phyloP scores from a whole-genome alignment of 2,888 invertebrate genomes.

The Melanostoma mellinum region DNA sequence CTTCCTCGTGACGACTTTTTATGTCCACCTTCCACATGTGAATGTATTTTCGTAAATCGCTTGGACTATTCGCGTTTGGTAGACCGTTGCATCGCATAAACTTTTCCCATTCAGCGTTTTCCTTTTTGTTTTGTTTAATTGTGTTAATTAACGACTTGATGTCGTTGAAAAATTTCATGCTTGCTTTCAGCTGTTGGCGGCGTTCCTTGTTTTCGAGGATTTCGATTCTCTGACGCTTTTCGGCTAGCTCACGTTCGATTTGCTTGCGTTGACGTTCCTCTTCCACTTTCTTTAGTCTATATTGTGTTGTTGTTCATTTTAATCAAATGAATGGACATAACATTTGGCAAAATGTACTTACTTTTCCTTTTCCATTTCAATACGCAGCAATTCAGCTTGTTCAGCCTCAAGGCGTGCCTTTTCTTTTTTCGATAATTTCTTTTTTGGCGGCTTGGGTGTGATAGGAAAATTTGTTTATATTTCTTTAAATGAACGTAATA shows the following conservation, averaged over 20 bases:
- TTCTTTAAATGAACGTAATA: neutral
- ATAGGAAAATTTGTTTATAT: neutral
- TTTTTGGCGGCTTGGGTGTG: conserved; percentile 79
- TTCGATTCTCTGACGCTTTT: conserved; percentile 80
- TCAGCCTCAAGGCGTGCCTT: conserved; percentile 81
- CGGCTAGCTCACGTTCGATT: conserved; percentile 80
- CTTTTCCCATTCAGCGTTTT: conserved; percentile 80
- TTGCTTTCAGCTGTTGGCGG: conserved; percentile 79
- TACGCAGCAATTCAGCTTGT: conserved; percentile 81
- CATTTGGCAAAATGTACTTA: conserved; percentile 65
- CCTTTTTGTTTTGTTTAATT: conserved; percentile 77
- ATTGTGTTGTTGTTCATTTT: neutral
- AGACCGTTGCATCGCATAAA: conserved; percentile 82
- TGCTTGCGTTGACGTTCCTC: conserved; percentile 81
- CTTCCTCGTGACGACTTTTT: conserved; percentile 75
- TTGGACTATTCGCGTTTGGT: conserved; percentile 80
- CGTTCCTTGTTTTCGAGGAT: conserved; percentile 80
- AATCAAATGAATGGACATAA: neutral
- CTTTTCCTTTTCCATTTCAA: conserved; percentile 82
- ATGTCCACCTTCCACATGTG: conserved; percentile 80
- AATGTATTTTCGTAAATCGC: conserved; percentile 81
- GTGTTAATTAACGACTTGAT: conserved; percentile 77
- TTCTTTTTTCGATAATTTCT: conserved; percentile 82
- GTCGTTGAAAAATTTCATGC: conserved; percentile 78
- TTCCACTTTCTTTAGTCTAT: conserved; percentile 80